phyloP scores from a whole-genome alignment of 2,888 invertebrate species.

The Parapristionchus giblindavisi region DNA sequence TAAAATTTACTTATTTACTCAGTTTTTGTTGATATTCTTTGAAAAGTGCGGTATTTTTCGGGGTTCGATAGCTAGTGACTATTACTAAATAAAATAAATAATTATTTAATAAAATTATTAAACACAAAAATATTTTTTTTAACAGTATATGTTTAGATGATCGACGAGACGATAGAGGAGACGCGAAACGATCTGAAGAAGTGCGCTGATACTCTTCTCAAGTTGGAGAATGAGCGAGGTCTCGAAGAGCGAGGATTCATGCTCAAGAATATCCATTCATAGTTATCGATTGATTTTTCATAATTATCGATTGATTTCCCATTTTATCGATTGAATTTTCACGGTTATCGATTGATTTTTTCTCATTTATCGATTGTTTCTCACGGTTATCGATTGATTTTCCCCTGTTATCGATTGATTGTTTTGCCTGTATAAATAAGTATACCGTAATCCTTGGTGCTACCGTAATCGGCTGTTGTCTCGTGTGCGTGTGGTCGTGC shows the following conservation, averaged over 20 bases:
- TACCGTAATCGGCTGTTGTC: too few relatives aligned
- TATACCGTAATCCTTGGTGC: too few relatives aligned
- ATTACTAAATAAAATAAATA: too few relatives aligned
- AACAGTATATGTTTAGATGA: conserved; percentile 2
- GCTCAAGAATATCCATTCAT: conserved; percentile 23
- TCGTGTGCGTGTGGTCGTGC: too few relatives aligned
- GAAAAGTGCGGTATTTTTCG: too few relatives aligned
- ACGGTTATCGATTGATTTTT: conserved; percentile 3
- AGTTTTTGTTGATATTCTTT: too few relatives aligned
- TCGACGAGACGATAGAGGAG: conserved; percentile 32
- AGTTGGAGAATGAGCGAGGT: not conserved
- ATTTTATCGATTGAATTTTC: not conserved
- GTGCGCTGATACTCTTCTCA: conserved; percentile 9
- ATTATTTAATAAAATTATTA: too few relatives aligned
- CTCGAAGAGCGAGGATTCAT: conserved; percentile 25
- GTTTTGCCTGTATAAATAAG: too few relatives aligned
- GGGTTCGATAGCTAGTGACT: too few relatives aligned
- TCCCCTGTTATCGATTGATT: too few relatives aligned
- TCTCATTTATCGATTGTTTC: not conserved
- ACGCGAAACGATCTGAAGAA: conserved; percentile 28
- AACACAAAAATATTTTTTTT: not conserved
- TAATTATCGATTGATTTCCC: not conserved
- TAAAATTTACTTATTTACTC: too few relatives aligned
- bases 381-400: conserved; percentile 1
- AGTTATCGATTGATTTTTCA: not conserved